Base-by-base conservation (phyloP, 2,888 invertebrate species). In the Nycteola revayana region DNA sequence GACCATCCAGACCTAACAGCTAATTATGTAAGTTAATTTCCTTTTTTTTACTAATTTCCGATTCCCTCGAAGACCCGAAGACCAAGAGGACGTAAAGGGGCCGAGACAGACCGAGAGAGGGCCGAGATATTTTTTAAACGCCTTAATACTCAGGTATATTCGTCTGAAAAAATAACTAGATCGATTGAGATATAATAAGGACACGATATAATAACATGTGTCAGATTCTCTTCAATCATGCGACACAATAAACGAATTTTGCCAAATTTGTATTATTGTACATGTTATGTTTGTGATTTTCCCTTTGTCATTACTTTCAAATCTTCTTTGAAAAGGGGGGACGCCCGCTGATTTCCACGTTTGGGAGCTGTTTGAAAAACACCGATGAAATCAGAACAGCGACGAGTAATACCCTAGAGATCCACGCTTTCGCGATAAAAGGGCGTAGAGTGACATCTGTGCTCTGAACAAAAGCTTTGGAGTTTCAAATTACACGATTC, bases 1-100 rank as follows among this genome's bases (percentile, higher is more conserved):
- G 95, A 97, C 81, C 98, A 98, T 88, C 98, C 98, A 0, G 98
- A 98, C 80, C 92, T 98, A 50, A 83, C 92, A 33, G 91, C 92
- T 58, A 98, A 98, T 89, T 98, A 98, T 81, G 98, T 98, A 90
- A 94, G 96, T 93, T 56, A 14, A 14, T 5, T 3, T 14, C 14
- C 3, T 14, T 14, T n/a, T n/a, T n/a, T n/a, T n/a, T n/a, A n/a
- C n/a, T n/a, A n/a, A n/a, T n/a, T n/a, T n/a, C n/a, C n/a, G n/a
- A n/a, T n/a, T n/a, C n/a, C n/a, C n/a, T n/a, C n/a, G n/a, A n/a
- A n/a, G n/a, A n/a, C n/a, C n/a, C n/a, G n/a, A n/a, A n/a, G n/a
- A n/a, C n/a, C n/a, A n/a, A n/a, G n/a, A n/a, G n/a, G n/a, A n/a
- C n/a, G n/a, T n/a, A n/a, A n/a, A n/a, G n/a, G n/a, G n/a, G n/a